These are phyloP conservation scores for Graptemys geographica DNA, from an alignment of 2,797 vertebrate species.

Conservation along the genomic window DNA sequence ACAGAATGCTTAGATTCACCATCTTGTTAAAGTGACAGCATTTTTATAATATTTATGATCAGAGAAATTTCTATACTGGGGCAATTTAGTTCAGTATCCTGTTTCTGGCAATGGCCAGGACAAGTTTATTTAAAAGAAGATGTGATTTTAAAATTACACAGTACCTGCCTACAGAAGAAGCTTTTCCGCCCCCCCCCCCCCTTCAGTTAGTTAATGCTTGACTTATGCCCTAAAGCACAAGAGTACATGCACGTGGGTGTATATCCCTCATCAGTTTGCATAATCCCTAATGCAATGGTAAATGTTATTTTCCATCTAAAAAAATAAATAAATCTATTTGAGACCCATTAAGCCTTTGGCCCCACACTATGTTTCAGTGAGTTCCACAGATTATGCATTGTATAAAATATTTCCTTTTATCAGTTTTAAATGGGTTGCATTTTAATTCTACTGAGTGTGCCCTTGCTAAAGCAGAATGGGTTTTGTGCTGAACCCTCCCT, in stretches of 20 bases:
- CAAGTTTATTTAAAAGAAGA: not conserved
- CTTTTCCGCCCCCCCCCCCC: not conserved
- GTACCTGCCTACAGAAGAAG: not conserved
- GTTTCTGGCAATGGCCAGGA: not conserved
- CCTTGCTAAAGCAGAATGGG: not conserved
- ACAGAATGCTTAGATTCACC: not conserved
- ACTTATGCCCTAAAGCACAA: not conserved
- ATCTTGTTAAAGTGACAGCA: conserved; percentile 9
- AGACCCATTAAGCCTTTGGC: not conserved
- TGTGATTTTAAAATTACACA: not conserved
- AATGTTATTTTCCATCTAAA: not conserved
- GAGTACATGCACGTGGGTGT: not conserved
- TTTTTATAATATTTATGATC: conserved; percentile 19
- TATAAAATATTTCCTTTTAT: conserved; percentile 1
- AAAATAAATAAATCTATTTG: not conserved
- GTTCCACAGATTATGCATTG: fast-evolving
- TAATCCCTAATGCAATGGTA: not conserved
- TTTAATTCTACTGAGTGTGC: conserved; percentile 4
- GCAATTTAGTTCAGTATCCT: not conserved
- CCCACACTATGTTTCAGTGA: not conserved
- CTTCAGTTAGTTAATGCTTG: not conserved
- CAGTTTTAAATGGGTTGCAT: conserved; percentile 1
- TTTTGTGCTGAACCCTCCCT: not conserved
- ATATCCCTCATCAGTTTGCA: not conserved
- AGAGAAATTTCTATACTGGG: not conserved